A percentile compares a stretch with the other conserved stretches of the same genome.
Evolutionary conservation across 2,113 vertebrate genomes (phyloP).

Genomic region (Triplophysa tibetana): DNA sequence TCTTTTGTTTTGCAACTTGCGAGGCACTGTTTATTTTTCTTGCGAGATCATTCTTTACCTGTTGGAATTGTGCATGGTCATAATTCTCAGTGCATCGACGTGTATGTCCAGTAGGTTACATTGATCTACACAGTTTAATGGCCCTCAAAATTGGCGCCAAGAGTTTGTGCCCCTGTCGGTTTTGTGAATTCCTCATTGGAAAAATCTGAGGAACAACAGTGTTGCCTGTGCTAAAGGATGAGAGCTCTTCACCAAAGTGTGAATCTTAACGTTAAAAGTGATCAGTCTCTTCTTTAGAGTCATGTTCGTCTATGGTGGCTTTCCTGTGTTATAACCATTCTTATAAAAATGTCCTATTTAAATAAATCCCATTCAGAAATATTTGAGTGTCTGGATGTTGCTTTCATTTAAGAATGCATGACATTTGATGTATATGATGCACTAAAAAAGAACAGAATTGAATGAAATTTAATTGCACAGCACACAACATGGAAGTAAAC

Average conservation of each 20-base stretch:
- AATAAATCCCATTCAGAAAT: constrained; percentile 59
- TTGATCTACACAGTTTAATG: constrained; percentile 3
- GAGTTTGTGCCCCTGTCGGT: constrained; percentile 28
- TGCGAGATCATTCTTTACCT: neutral
- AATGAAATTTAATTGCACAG: too few species aligned
- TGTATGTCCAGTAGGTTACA: constrained; percentile 1
- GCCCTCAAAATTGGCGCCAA: neutral
- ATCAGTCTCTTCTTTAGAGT: constrained; percentile 50
- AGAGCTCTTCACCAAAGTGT: constrained; percentile 58
- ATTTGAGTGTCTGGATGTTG: neutral
- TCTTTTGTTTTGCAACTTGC: neutral
- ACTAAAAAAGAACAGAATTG: too few species aligned
- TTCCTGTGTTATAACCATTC: constrained; percentile 63
- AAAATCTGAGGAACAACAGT: constrained; percentile 14
- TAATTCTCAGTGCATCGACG: neutral
- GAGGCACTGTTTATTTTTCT: neutral
- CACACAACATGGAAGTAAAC: too few species aligned
- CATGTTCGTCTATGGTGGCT: constrained; percentile 55
- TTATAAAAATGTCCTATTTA: constrained; percentile 61
- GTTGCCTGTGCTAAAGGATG: constrained; percentile 48
- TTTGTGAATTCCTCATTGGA: constrained; percentile 14
- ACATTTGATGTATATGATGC: too few species aligned
- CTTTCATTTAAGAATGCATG: neutral
- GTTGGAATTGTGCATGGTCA: neutral
- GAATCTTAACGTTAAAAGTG: constrained; percentile 46